Percentiles rank a stretch among this genome's conserved stretches.
Conservation (phyloP, 2,113 vertebrate species). For the Daboia siamensis region DNA sequence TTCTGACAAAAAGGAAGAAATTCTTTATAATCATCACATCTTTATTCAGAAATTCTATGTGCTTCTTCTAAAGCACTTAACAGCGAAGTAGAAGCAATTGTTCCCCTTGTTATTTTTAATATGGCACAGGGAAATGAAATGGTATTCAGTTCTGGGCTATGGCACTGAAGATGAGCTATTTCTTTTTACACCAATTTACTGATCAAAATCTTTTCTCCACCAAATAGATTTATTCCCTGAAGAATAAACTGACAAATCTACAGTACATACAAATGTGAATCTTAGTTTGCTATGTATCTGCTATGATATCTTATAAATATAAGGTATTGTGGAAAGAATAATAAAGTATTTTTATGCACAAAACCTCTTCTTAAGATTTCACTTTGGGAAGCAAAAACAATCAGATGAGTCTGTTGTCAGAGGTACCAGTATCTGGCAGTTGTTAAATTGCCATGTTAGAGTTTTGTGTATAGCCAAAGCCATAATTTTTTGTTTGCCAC, state of each 20-base stretch:
- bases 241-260: neutral
- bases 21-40: neutral
- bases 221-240: neutral
- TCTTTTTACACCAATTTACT: neutral
- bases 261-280: neutral
- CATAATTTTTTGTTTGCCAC: neutral
- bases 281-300: neutral
- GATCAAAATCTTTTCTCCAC: neutral
- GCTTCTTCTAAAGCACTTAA: neutral
- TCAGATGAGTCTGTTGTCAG: neutral
- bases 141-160: neutral
- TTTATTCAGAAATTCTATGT: neutral
- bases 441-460: neutral
- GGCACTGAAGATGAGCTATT: neutral
- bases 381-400: neutral
- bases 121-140: neutral
- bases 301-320: neutral
- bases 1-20: neutral
- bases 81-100: neutral
- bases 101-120: neutral
- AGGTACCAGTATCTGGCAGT: neutral
- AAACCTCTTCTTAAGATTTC: neutral
- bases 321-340: neutral
- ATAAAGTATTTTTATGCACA: neutral
- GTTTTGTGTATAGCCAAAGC: neutral